Conservation (phyloP, 2,113 vertebrate genomes). For the Hoplias malabaricus region DNA sequence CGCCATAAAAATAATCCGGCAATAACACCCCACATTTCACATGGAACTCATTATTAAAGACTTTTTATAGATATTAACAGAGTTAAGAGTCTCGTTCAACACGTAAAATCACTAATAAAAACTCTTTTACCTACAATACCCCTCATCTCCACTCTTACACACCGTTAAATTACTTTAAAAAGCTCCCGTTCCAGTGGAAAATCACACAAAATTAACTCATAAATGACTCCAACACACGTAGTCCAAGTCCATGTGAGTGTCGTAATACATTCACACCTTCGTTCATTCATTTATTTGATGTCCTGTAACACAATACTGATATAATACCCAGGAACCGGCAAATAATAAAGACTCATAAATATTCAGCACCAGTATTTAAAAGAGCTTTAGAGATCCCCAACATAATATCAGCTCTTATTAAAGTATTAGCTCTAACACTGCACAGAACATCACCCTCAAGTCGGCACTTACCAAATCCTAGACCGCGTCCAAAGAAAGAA, state of each 20-base stretch:
- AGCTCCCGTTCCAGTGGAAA: background rate
- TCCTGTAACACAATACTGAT: background rate
- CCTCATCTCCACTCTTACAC: background rate
- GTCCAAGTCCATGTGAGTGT: background rate
- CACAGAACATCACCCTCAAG: too few relatives aligned
- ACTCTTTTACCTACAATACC: too few relatives aligned
- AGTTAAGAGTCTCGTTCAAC: too few relatives aligned
- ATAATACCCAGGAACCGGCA: background rate
- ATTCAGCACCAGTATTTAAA: too few relatives aligned
- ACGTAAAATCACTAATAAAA: too few relatives aligned
- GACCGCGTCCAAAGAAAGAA: constrained; percentile 18
- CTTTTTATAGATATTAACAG: too few relatives aligned
- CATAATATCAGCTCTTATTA: too few relatives aligned
- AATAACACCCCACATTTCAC: background rate
- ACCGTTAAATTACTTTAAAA: background rate
- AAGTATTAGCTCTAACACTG: too few relatives aligned
- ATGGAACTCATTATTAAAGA: too few relatives aligned
- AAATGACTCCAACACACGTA: background rate
- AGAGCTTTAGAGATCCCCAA: too few relatives aligned
- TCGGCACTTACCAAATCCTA: constrained; percentile 19
- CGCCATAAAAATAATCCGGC: background rate
- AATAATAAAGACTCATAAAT: too few relatives aligned
- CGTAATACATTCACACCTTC: too few relatives aligned
- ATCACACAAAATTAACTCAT: background rate
- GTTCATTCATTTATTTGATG: background rate